These are phyloP conservation scores for Pontoporia blainvillei DNA, from an alignment of 2,113 vertebrate species.

Conservation along the genomic window DNA sequence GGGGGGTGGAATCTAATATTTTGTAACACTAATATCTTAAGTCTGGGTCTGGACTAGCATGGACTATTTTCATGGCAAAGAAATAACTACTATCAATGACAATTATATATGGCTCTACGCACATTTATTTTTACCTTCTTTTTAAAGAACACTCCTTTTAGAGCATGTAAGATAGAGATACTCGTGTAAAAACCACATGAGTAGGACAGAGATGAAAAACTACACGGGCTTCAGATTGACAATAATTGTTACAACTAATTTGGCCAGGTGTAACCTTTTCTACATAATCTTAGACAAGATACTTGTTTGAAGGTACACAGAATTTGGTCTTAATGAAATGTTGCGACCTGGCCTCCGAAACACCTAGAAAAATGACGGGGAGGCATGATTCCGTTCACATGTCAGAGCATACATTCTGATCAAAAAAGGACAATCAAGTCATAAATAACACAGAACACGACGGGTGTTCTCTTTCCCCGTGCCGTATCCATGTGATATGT, in stretches of 20 bases:
- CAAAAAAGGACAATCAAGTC: neutral
- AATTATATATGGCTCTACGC: fast-evolving
- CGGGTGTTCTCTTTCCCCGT: fast-evolving
- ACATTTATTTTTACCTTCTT: neutral
- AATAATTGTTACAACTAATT: neutral
- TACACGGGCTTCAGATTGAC: neutral
- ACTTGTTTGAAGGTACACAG: fast-evolving
- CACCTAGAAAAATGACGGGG: neutral
- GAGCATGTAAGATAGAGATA: neutral
- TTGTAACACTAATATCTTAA: neutral
- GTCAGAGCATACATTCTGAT: fast-evolving
- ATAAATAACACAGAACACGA: fast-evolving
- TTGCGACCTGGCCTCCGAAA: neutral
- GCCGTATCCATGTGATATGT: fast-evolving
- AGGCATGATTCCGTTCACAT: fast-evolving
- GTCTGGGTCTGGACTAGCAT: too few species aligned
- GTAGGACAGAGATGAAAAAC: neutral
- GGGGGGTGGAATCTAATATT: too few species aligned
- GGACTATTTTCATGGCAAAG: neutral
- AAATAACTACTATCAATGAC: neutral
- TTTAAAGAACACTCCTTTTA: neutral
- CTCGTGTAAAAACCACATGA: neutral
- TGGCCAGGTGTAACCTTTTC: neutral
- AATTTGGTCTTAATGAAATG: neutral
- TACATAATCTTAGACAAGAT: neutral